These are phyloP conservation scores for Misgurnus mizolepis DNA, from an alignment of 2,113 vertebrate genomes.

Conservation along the genomic window DNA sequence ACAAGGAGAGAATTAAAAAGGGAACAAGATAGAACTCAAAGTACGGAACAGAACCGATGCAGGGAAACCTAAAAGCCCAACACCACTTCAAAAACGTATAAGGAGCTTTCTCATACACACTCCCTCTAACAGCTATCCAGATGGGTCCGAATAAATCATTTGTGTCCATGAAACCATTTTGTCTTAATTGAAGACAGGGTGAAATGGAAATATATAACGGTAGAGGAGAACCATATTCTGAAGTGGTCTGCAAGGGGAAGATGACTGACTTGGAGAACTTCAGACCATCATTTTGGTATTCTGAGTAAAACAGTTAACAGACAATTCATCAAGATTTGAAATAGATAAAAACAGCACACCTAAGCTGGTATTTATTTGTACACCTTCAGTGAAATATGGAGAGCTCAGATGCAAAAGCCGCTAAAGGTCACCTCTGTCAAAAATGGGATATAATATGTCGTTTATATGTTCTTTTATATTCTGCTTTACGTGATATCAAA, in stretches of 20 bases:
- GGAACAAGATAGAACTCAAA: neutral
- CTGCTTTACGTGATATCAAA: too few relatives aligned
- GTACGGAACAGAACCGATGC: slow-evolving; percentile 1
- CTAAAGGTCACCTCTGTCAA: too few relatives aligned
- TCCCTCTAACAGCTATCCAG: slow-evolving; percentile 17
- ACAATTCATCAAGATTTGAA: too few relatives aligned
- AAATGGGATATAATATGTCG: too few relatives aligned
- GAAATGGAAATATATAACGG: slow-evolving; percentile 14
- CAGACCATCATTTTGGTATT: neutral
- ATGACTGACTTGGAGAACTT: neutral
- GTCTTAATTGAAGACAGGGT: neutral
- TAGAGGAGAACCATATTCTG: slow-evolving; percentile 1
- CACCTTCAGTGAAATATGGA: too few relatives aligned
- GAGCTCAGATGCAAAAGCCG: too few relatives aligned
- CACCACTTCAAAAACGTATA: slow-evolving; percentile 11
- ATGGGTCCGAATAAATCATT: slow-evolving; percentile 1
- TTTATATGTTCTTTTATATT: too few relatives aligned
- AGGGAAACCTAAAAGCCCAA: neutral
- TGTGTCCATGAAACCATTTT: neutral
- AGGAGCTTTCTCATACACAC: slow-evolving; percentile 25
- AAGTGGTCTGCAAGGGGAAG: slow-evolving; percentile 8
- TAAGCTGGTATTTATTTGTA: too few relatives aligned
- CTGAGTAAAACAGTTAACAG: neutral
- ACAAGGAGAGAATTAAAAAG: neutral
- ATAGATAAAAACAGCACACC: too few relatives aligned